Conservation (phyloP, 1,140 invertebrate genomes). For the Drosophila lacertosa region DNA sequence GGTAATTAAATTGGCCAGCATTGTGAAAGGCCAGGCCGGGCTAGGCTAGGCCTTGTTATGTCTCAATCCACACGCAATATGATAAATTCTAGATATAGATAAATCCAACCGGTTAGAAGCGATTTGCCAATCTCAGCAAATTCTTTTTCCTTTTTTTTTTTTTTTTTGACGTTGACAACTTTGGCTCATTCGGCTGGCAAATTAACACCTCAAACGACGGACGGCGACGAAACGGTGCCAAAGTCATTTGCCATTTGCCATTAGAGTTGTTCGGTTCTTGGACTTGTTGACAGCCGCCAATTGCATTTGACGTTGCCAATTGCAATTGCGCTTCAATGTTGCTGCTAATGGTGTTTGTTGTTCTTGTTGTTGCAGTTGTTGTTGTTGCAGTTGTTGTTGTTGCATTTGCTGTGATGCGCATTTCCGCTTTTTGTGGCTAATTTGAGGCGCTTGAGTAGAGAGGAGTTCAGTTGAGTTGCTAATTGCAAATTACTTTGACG, state of each 20-base stretch:
- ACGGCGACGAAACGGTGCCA: constrained; percentile 36
- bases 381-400: constrained; percentile 19
- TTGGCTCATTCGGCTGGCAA: constrained; percentile 57
- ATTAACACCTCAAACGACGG: constrained; percentile 74
- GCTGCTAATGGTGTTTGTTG: constrained; percentile 29
- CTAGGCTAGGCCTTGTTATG: constrained; percentile 55
- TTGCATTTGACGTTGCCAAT: constrained; percentile 63
- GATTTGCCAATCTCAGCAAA: constrained; percentile 20
- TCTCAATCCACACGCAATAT: constrained; percentile 65
- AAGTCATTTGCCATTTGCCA: constrained; percentile 76
- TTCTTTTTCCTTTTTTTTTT: constrained; percentile 16
- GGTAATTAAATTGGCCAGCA: constrained; percentile 76
- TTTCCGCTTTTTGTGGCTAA: constrained; percentile 66
- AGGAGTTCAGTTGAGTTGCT: neutral
- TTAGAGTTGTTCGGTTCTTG: constrained; percentile 68
- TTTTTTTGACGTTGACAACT: constrained; percentile 57
- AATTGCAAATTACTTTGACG: neutral
- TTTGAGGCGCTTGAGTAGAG: constrained; percentile 55
- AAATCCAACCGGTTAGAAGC: constrained; percentile 17
- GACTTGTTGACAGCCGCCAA: constrained; percentile 64
- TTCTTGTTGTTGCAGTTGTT: constrained; percentile 15
- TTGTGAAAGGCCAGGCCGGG: constrained; percentile 59
- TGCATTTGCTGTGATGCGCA: constrained; percentile 23
- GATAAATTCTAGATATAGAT: constrained; percentile 50
- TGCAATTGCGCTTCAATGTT: constrained; percentile 57